These are phyloP conservation scores for Erebia epiphron DNA, from an alignment of 2,888 invertebrate species.

Conservation along the genomic window DNA sequence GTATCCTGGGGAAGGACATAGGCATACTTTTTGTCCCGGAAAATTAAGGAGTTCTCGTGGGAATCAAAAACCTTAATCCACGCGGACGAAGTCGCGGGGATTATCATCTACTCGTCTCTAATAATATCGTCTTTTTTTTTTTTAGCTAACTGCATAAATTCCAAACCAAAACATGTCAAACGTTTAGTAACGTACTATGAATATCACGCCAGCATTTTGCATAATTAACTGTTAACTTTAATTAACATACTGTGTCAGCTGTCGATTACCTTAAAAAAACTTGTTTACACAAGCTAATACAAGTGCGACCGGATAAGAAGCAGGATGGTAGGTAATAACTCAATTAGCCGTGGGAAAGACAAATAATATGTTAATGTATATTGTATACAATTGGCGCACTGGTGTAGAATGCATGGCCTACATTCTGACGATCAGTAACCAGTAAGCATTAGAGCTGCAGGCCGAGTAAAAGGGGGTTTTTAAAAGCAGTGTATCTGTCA, in stretches of 20 bases:
- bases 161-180: background rate
- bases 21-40: no score
- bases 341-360: constrained; percentile 44
- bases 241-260: constrained; percentile 31
- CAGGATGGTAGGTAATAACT: constrained; percentile 29
- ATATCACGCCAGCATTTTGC: constrained; percentile 8
- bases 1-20: no score
- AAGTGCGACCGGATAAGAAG: constrained; percentile 28
- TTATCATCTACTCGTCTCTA: no score
- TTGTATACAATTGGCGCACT: constrained; percentile 38
- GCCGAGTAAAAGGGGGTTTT: no score
- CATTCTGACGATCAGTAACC: constrained; percentile 16
- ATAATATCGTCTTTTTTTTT: no score
- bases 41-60: no score
- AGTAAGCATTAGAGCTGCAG: background rate
- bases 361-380: constrained; percentile 39
- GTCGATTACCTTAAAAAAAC: constrained; percentile 29
- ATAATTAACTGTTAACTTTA: background rate
- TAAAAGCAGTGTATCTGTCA: no score
- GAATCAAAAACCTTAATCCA: no score
- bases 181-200: background rate
- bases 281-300: constrained; percentile 9
- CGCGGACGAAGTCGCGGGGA: no score
- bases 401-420: constrained; percentile 36
- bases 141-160: no score